phyloP scores from a whole-genome alignment of 2,888 invertebrate genomes.

The Watsonalla cultraria region DNA sequence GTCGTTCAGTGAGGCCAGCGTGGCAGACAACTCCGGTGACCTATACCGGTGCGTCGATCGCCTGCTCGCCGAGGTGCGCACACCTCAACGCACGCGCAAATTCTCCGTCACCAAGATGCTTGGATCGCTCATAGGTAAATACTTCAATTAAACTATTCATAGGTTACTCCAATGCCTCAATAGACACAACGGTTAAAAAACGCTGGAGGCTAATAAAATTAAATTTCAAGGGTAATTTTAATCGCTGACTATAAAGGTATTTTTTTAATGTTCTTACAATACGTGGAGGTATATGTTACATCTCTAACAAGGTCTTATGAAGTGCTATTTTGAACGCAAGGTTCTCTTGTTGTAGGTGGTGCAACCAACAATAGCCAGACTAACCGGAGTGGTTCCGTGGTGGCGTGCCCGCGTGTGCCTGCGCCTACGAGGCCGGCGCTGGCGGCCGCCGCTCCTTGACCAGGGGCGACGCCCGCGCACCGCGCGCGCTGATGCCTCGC shows the following conservation, averaged over 20 bases:
- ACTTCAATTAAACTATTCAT: neutral
- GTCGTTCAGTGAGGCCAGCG: conserved; percentile 89
- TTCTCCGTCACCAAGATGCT: conserved; percentile 90
- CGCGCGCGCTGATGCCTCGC: conserved; percentile 67
- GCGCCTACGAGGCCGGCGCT: conserved; percentile 63
- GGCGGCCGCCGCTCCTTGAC: conserved; percentile 74
- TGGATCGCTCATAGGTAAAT: conserved; percentile 82
- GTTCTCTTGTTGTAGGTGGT: conserved; percentile 42
- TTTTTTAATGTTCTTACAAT: neutral
- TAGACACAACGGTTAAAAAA: too few species aligned
- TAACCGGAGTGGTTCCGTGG: conserved; percentile 65
- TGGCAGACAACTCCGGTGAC: conserved; percentile 87
- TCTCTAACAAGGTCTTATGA: neutral
- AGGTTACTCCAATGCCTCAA: too few species aligned
- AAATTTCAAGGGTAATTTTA: neutral
- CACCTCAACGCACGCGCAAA: conserved; percentile 82
- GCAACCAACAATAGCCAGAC: conserved; percentile 53
- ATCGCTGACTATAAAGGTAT: neutral
- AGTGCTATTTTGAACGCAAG: neutral
- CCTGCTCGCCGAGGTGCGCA: conserved; percentile 82
- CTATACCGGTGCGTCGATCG: conserved; percentile 86
- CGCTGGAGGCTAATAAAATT: neutral
- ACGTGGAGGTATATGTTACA: neutral
- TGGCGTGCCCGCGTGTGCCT: conserved; percentile 83
- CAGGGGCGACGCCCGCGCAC: conserved; percentile 53